Conservation (phyloP, 2,113 vertebrate species). For the Parus major region DNA sequence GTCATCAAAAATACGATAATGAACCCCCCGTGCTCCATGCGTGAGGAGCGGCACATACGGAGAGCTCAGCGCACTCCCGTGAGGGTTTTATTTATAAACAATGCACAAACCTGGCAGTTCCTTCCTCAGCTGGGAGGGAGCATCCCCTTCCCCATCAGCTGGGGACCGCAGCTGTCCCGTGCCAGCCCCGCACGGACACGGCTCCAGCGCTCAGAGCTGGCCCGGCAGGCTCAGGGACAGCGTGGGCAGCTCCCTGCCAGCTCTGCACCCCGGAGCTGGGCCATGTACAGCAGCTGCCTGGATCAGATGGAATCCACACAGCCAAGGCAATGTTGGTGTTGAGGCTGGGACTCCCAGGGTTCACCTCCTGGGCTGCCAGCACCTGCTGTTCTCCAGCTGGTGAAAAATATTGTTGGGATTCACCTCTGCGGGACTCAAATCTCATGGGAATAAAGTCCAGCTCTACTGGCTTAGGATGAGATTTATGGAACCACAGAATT, state of each 20-base stretch:
- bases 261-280: accelerated
- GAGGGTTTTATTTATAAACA: neutral
- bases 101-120: neutral
- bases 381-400: accelerated
- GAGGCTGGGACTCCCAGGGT: accelerated
- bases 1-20: neutral
- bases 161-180: neutral
- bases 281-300: accelerated
- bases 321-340: accelerated
- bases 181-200: too few species aligned
- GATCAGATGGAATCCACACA: accelerated
- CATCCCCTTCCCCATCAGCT: neutral
- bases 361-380: accelerated
- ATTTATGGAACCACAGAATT: neutral
- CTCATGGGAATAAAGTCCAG: neutral
- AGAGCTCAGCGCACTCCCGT: neutral
- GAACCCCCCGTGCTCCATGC: neutral
- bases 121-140: neutral
- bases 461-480: too few species aligned
- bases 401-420: accelerated
- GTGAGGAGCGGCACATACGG: neutral
- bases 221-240: too few species aligned
- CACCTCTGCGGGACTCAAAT: accelerated
- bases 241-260: accelerated
- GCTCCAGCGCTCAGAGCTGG: too few species aligned